Evolutionary conservation across 2,888 invertebrate species (phyloP), one percentile per base, ranked within the genome.

Genomic region (Camptogramma bilineatum): DNA sequence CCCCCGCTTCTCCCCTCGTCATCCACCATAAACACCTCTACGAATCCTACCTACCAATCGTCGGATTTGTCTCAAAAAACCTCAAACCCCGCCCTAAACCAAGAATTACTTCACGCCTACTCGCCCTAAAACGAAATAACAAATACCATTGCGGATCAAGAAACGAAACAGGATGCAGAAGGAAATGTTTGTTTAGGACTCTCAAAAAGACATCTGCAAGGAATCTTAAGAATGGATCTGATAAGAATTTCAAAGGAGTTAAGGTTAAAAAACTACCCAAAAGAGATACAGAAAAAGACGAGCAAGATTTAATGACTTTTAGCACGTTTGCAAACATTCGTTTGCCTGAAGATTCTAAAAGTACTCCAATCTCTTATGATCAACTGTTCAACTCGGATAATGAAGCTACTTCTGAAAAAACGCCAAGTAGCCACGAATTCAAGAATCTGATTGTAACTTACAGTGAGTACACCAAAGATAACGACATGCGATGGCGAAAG

Each of bases 61-160:
- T 57, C 1, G 61, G 57, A 21, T 65, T 53, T n/a, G 56, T 57
- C 17, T n/a, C 48, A 13, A 61, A 52, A 55, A 52, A 31, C 10
- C 31, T 21, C 17, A 21, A 21, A 10, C 13, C 8, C 18, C 19
- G 34, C 18, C 19, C 4, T 13, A 54, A 44, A 28, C 24, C 18
- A 55, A n/a, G n/a, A n/a, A 55, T 51, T 16, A 0, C 34, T 7
- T 0, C 16, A 5, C 31, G 13, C 21, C 18, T 56, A 2, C 18
- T 19, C 2, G 9, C 34, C 19, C 19, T 56, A 4, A 31, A 16
- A 9, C 47, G 7, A 9, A 1, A 48, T 2, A n/a, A 47, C 4
- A 56, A 16, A 46, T 46, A 31, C 31, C 13, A 47, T 10, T 56
- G 55, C 47, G 9, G 31, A 8, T 8, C 34, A 5, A 56, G 34